Evolutionary conservation across 2,888 invertebrate species (phyloP), one percentile per base, ranked within the genome.

Genomic region (Agrochola circellaris): DNA sequence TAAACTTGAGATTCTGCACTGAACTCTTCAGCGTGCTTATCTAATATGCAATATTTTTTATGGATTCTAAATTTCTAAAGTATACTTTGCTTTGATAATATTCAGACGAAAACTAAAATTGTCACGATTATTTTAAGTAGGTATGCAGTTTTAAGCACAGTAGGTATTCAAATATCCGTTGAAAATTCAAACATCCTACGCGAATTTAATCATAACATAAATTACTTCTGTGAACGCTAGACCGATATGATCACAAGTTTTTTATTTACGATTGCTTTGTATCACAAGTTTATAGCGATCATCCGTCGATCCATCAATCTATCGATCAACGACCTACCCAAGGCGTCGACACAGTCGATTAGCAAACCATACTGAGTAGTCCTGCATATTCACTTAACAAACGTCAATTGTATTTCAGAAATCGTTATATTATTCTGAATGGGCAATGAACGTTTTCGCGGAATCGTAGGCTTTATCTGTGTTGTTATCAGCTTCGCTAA

Each of bases 401-500:
- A 68, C 61, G 60, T 75, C 68, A 86, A 80, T 81, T 64, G 62
- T 64, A 42, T 81, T 75, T 65, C 45, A 83, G 68, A 66, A 67
- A 80, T 84, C 17, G 60, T n/a, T 62, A 71, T 74, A 80, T 74
- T 76, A 74, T 66, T 54, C 77, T 79, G 60, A 81, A 83, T 83
- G 67, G 74, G 65, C 30, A 71, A 75, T 69, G 75, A 82, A 80
- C 79, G 67, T 76, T 77, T 89, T 90, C 82, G 74, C 81, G 81
- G 88, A 88, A 89, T 85, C 42, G 78, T 79, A 64, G 69, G 77
- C 73, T 79, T 85, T 88, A 90, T 90, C 90, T 73, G 77, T 13
- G 67, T 34, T 79, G 73, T 88, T 92, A 92, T 91, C 92, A 84
- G 74, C 61, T 73, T 73, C 62, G 72, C 77, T 79, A 75, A 82